These are phyloP conservation scores for Dichetophora obliterata DNA, from an alignment of 2,888 invertebrate species.

Conservation along the genomic window DNA sequence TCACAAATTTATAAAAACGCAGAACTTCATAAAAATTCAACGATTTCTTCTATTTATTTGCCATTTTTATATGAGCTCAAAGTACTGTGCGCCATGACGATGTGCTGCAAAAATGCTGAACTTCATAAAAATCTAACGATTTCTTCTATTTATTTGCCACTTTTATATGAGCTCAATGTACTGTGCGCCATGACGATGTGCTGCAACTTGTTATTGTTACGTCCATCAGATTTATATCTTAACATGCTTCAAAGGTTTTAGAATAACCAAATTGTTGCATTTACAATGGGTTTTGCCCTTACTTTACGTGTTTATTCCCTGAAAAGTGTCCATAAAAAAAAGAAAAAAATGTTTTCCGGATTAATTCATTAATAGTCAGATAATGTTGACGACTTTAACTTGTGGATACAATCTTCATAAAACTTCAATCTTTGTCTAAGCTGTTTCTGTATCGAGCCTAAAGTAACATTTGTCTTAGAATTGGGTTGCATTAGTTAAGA, in stretches of 20 bases:
- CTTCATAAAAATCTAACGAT: no score
- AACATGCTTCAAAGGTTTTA: not conserved
- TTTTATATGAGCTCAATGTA: no score
- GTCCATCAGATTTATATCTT: constrained; percentile 38
- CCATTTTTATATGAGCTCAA: no score
- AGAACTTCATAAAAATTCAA: no score
- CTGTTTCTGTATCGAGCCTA: not conserved
- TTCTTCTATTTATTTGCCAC: no score
- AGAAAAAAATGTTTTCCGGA: not conserved
- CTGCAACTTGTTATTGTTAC: not conserved
- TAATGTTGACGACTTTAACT: not conserved
- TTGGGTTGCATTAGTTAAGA: no score
- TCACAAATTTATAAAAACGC: no score
- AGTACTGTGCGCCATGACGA: no score
- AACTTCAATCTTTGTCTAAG: not conserved
- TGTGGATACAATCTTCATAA: no score
- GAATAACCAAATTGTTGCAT: not conserved
- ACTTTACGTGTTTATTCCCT: not conserved
- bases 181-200: not conserved
- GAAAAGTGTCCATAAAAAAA: not conserved
- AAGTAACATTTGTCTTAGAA: not conserved
- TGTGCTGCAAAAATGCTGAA: no score
- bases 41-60: no score
- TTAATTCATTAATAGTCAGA: not conserved
- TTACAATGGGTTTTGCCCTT: not conserved